These are phyloP conservation scores for Cromileptes altivelis DNA, from an alignment of 2,113 vertebrate genomes.

Conservation along the genomic window DNA sequence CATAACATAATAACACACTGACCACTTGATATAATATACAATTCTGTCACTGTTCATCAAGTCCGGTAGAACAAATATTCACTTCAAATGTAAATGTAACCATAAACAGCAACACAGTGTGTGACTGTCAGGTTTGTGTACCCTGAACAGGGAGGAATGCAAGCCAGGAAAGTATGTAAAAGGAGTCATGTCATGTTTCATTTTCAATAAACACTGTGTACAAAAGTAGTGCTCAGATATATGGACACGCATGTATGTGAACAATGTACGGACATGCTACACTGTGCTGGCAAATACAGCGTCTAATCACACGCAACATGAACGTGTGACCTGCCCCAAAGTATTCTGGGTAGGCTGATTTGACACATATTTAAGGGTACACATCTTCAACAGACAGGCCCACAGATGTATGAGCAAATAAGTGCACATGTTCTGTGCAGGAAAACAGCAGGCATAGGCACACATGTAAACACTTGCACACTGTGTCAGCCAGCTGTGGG, in stretches of 20 bases:
- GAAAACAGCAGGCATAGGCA: neutral
- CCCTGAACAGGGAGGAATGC: constrained; percentile 36
- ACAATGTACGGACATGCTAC: neutral
- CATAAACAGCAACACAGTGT: constrained; percentile 38
- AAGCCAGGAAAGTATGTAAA: constrained; percentile 7
- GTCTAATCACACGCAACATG: neutral
- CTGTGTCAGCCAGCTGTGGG: neutral
- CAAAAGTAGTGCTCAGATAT: neutral
- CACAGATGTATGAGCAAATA: constrained; percentile 1
- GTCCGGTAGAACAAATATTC: constrained; percentile 62
- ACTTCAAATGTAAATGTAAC: constrained; percentile 55
- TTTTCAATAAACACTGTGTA: constrained; percentile 61
- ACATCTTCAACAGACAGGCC: neutral
- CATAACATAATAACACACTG: constrained; percentile 50
- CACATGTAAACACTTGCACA: neutral
- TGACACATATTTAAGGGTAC: neutral
- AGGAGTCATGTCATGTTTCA: constrained; percentile 53
- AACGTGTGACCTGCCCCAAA: neutral
- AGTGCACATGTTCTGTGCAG: neutral
- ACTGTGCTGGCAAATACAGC: constrained; percentile 2
- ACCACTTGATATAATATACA: constrained; percentile 64
- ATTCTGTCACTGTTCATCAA: constrained; percentile 56
- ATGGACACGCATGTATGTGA: neutral
- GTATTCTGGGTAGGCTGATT: constrained; percentile 23
- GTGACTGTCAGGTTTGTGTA: constrained; percentile 49